phyloP scores from a whole-genome alignment of 2,113 vertebrate genomes.

The Macquaria ambigua region DNA sequence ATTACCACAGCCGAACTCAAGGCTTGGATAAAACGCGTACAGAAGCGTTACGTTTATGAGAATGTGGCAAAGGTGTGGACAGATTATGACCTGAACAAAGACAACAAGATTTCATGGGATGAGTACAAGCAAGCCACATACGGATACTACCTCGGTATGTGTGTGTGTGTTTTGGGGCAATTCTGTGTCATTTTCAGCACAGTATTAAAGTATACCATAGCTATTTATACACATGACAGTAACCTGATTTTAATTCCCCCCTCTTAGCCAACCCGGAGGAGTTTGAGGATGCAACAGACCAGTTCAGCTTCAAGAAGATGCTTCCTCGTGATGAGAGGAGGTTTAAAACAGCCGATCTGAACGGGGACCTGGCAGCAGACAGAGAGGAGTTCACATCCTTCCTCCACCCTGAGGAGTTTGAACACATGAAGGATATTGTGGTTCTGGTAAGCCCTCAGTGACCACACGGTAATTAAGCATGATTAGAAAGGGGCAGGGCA shows the following conservation, averaged over 20 bases:
- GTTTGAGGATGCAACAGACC: conserved; percentile 92
- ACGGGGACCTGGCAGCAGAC: conserved; percentile 89
- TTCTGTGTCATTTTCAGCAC: background rate
- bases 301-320: conserved; percentile 98
- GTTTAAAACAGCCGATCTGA: conserved; percentile 91
- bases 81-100: conserved; percentile 96
- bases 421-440: conserved; percentile 97
- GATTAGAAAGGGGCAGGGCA: background rate
- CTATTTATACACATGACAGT: background rate
- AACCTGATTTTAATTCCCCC: background rate
- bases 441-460: conserved; percentile 88
- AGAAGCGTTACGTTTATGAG: conserved; percentile 98
- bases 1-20: conserved; percentile 93
- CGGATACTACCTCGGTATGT: conserved; percentile 95
- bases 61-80: conserved; percentile 97
- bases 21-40: conserved; percentile 96
- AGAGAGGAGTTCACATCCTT: conserved; percentile 97
- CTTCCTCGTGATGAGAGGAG: conserved; percentile 95
- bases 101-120: conserved; percentile 96
- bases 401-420: conserved; percentile 97
- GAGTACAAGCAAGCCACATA: conserved; percentile 98
- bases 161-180: background rate
- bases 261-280: conserved; percentile 91
- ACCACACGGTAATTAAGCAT: conserved; percentile 7
- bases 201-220: background rate